phyloP scores from a whole-genome alignment of 1,140 invertebrate species.

The Lepidurus couesii region DNA sequence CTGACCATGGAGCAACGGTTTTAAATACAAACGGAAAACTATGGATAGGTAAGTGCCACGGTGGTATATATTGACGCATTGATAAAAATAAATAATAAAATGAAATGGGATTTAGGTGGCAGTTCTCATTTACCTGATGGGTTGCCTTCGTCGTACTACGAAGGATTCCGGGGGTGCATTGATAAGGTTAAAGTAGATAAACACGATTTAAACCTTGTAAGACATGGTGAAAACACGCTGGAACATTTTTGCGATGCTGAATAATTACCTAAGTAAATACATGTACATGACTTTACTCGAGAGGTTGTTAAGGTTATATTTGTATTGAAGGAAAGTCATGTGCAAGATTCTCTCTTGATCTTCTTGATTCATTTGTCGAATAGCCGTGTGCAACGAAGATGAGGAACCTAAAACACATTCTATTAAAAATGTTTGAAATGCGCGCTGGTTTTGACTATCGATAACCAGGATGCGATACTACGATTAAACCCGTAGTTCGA shows the following conservation, averaged over 20 bases:
- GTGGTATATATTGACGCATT: neutral
- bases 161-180: constrained; percentile 59
- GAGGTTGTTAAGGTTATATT: neutral
- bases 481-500: neutral
- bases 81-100: constrained; percentile 22
- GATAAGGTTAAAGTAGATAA: constrained; percentile 52
- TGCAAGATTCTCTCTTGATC: too few species aligned
- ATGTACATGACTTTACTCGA: neutral
- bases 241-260: constrained; percentile 38
- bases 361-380: neutral
- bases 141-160: constrained; percentile 52
- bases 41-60: constrained; percentile 59
- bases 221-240: constrained; percentile 38
- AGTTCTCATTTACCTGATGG: constrained; percentile 53
- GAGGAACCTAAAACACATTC: too few species aligned
- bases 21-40: constrained; percentile 67
- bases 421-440: too few species aligned
- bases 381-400: neutral
- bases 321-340: neutral
- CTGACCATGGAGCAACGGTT: constrained; percentile 57
- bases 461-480: too few species aligned
- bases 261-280: constrained; percentile 25
- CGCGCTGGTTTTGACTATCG: too few species aligned
- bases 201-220: constrained; percentile 40
- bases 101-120: constrained; percentile 45